phyloP scores from a whole-genome alignment of 1,140 invertebrate genomes.

The Heliconius eleuchia region DNA sequence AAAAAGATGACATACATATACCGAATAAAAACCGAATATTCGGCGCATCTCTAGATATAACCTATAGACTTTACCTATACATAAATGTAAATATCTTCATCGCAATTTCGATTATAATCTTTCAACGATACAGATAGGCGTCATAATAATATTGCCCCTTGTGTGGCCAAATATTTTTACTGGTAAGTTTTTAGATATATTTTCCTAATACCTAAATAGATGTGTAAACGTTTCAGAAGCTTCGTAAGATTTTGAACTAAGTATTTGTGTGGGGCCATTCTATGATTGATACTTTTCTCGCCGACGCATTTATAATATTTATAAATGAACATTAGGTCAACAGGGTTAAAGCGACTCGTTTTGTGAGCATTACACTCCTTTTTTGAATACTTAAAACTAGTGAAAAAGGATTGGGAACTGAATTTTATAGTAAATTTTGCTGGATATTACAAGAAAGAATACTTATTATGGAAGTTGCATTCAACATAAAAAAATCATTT shows the following conservation, averaged over 20 bases:
- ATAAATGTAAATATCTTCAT: slow-evolving; percentile 5
- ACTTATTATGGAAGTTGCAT: neutral
- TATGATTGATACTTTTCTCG: slow-evolving; percentile 24
- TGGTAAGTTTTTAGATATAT: slow-evolving; percentile 44
- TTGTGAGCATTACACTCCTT: slow-evolving; percentile 38
- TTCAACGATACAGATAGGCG: neutral
- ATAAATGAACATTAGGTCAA: slow-evolving; percentile 49
- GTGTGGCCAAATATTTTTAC: slow-evolving; percentile 51
- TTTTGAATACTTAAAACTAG: slow-evolving; percentile 30
- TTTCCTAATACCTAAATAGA: slow-evolving; percentile 19
- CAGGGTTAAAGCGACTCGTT: slow-evolving; percentile 49
- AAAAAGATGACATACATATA: too few relatives aligned
- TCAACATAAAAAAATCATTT: neutral
- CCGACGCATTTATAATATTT: slow-evolving; percentile 38
- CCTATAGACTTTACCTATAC: neutral
- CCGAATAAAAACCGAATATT: too few relatives aligned
- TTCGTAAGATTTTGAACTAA: slow-evolving; percentile 21
- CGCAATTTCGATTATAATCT: neutral
- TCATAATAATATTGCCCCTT: slow-evolving; percentile 44
- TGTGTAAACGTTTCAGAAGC: slow-evolving; percentile 19
- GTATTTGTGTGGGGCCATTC: slow-evolving; percentile 29
- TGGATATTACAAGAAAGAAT: neutral
- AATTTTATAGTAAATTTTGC: slow-evolving; percentile 37
- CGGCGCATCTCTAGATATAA: too few relatives aligned
- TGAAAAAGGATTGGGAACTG: slow-evolving; percentile 41